Conservation (phyloP, 2,888 invertebrate species). For the Ernsta delagoae region DNA sequence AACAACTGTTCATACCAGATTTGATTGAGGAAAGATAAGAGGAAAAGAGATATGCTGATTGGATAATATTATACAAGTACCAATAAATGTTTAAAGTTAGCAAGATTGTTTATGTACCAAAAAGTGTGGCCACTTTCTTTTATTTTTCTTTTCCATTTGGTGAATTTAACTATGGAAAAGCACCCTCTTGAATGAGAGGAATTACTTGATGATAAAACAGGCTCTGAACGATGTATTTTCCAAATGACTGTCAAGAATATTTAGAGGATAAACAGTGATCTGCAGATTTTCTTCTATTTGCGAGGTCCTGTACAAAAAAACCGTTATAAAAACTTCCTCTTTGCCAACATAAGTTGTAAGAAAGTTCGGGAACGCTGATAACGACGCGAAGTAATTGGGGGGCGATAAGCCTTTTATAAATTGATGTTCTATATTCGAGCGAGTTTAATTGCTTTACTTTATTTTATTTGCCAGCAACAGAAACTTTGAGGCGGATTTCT, state of each 20-base stretch:
- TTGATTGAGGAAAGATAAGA: no score
- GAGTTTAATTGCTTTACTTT: slow-evolving; percentile 18
- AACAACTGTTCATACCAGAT: no score
- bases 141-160: no score
- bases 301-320: slow-evolving; percentile 1
- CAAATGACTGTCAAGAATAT: slow-evolving; percentile 8
- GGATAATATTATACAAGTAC: no score
- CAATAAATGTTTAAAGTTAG: no score
- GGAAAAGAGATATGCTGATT: no score
- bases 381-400: slow-evolving; percentile 13
- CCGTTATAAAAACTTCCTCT: slow-evolving; percentile 4
- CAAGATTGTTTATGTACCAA: no score
- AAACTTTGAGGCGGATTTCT: slow-evolving; percentile 2
- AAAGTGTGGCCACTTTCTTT: no score
- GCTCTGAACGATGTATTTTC: neutral
- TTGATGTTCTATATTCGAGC: neutral
- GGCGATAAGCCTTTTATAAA: slow-evolving; percentile 19
- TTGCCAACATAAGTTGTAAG: slow-evolving; percentile 7
- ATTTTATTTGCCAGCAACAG: slow-evolving; percentile 4
- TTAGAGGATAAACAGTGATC: slow-evolving; percentile 17
- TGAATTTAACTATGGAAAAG: no score
- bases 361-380: slow-evolving; percentile 12
- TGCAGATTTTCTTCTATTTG: slow-evolving; percentile 18
- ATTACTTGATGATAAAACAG: neutral
- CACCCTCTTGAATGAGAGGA: no score